Evolutionary conservation across 2,797 vertebrate genomes (phyloP), one percentile per base, ranked within the genome.

Genomic region (Chromis chromis): DNA sequence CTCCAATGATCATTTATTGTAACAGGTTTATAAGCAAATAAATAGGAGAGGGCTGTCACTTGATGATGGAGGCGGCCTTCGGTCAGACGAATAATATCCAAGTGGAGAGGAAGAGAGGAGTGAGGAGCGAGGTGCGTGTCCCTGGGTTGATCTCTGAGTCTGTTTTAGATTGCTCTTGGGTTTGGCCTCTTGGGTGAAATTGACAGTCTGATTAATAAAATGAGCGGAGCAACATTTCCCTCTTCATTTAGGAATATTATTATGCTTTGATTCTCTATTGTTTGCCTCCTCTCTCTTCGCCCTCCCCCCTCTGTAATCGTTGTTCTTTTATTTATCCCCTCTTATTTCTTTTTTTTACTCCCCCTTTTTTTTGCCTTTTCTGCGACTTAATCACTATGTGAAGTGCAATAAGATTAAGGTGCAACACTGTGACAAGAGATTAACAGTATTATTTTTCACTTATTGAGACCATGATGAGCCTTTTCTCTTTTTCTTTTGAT

Each of bases 141-240:
- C 96, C 96, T 93, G 93, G 94, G 94, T 93, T 93, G 96, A 96
- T 92, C 96, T 90, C 96, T 90, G 93, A 96, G 95, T 95, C 94
- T 95, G 96, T 91, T 95, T 90, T 92, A 95, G 94, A 95, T 96
- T 94, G 96, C 96, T 96, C 95, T 93, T 96, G 97, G 97, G 96
- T 96, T 98, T 97, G 97, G 97, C 97, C 98, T 97, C 97, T 96
- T 96, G 97, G 97, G 96, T 96, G 96, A 95, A 97, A 98, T 98
- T 98, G 98, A 98, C 98, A 99, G 97, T 96, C 97, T 98, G 98
- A 99, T 99, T 99, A 99, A 99, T 99, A 98, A 98, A 98, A 98
- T 96, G 96, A 97, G 95, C 96, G 90, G 89, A 91, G 95, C 96
- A 97, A 96, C 97, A 96, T 98, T 99, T 99, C 98, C 97, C 97